phyloP scores from a whole-genome alignment of 2,888 invertebrate genomes.

The Didymodactylos carnosus region DNA sequence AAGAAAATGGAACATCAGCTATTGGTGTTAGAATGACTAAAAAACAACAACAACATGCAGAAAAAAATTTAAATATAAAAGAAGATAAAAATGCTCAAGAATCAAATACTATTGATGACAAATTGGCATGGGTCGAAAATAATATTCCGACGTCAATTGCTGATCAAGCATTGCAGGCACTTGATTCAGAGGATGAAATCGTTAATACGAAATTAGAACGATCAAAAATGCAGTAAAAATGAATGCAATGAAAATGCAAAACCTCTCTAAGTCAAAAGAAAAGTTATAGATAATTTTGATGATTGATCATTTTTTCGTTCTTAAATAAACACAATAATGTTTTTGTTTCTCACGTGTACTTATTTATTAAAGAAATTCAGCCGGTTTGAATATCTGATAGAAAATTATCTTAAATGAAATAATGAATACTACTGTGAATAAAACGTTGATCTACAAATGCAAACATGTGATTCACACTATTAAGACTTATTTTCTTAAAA shows the following conservation, averaged over 20 bases:
- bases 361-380: no score
- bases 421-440: no score
- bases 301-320: background rate
- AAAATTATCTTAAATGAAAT: no score
- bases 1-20: background rate
- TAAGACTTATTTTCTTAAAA: no score
- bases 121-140: slow-evolving; percentile 67
- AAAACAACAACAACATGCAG: background rate
- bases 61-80: no score
- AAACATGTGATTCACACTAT: no score
- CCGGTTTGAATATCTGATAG: no score
- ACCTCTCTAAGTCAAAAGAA: background rate
- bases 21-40: no score
- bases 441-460: no score
- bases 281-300: no score
- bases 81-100: background rate
- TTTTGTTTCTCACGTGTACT: background rate
- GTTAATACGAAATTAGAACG: slow-evolving; percentile 6
- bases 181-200: slow-evolving; percentile 12
- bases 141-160: slow-evolving; percentile 55
- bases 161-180: slow-evolving; percentile 29
- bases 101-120: slow-evolving; percentile 40
- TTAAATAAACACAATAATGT: no score
- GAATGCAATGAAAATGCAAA: background rate
- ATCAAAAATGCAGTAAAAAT: slow-evolving; percentile 13